Percentiles rank a stretch among this genome's conserved stretches.
Conservation (phyloP, 2,888 invertebrate species). For the Bhutanitis thaidina region DNA sequence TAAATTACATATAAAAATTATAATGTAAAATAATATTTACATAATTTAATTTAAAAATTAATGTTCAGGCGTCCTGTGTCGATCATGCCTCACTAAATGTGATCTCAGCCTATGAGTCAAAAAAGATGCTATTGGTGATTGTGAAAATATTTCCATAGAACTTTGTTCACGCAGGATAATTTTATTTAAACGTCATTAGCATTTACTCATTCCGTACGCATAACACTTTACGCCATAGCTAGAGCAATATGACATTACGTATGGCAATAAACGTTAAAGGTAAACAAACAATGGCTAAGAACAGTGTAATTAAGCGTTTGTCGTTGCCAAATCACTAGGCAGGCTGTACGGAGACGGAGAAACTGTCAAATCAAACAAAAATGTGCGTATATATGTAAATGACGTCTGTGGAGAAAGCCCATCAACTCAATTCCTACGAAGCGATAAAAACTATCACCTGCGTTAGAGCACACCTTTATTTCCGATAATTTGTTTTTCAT, state of each 20-base stretch:
- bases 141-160: not conserved
- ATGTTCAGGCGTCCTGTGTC: too few relatives aligned
- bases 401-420: conserved; percentile 63
- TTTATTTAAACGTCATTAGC: not conserved
- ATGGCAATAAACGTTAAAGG: conserved; percentile 9
- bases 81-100: too few relatives aligned
- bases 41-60: too few relatives aligned
- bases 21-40: too few relatives aligned
- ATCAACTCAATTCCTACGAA: conserved; percentile 55
- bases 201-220: not conserved
- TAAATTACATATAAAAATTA: too few relatives aligned
- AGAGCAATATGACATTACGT: conserved; percentile 5
- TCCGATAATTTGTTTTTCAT: not conserved
- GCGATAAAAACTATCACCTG: conserved; percentile 45
- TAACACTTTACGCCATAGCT: not conserved
- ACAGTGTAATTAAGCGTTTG: conserved; percentile 10
- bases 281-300: conserved; percentile 9
- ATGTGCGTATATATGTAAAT: conserved; percentile 66
- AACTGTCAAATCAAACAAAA: conserved; percentile 69
- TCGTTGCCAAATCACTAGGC: not conserved
- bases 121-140: too few relatives aligned
- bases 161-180: not conserved
- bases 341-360: conserved; percentile 39
- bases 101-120: too few relatives aligned
- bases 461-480: conserved; percentile 34